Conservation (phyloP, 2,888 invertebrate species). For the Macrosoma leucophasiata region DNA sequence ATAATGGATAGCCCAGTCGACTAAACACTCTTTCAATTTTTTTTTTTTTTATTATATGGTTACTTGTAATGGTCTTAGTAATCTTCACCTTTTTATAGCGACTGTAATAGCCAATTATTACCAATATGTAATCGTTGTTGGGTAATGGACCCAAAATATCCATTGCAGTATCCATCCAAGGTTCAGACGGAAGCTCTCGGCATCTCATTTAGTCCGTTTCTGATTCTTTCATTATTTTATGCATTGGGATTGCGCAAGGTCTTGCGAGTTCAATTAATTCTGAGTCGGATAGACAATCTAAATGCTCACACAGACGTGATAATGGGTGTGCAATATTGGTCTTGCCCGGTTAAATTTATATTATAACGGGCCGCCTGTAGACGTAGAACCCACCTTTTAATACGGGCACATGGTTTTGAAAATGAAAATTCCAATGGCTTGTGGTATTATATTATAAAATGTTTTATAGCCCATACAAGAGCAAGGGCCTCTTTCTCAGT, state of each 20-base stretch:
- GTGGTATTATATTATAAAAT: conserved; percentile 18
- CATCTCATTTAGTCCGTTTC: conserved; percentile 17
- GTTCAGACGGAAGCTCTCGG: conserved; percentile 19
- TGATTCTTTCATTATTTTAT: conserved; percentile 11
- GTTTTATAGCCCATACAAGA: conserved; percentile 16
- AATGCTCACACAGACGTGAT: conserved; percentile 10
- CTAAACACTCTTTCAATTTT: conserved; percentile 17
- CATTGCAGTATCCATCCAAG: conserved; percentile 27
- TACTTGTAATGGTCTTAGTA: conserved; percentile 6
- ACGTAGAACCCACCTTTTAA: conserved; percentile 28
- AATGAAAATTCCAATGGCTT: conserved; percentile 28
- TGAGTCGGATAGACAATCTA: too few relatives aligned
- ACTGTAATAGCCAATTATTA: conserved; percentile 15
- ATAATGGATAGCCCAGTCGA: conserved; percentile 16
- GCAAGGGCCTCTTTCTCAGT: conserved; percentile 12
- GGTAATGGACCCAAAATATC: conserved; percentile 28
- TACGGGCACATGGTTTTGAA: conserved; percentile 36
- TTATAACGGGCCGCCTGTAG: conserved; percentile 24
- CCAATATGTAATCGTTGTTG: conserved; percentile 11
- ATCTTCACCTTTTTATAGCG: conserved; percentile 19
- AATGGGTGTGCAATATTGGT: conserved; percentile 28
- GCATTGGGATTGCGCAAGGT: conserved; percentile 12
- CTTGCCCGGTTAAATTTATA: conserved; percentile 26
- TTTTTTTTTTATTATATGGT: conserved; percentile 6
- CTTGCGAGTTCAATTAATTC: conserved; percentile 2